Base-by-base conservation (phyloP, 2,888 invertebrate genomes). In the Bombylius discolor region DNA sequence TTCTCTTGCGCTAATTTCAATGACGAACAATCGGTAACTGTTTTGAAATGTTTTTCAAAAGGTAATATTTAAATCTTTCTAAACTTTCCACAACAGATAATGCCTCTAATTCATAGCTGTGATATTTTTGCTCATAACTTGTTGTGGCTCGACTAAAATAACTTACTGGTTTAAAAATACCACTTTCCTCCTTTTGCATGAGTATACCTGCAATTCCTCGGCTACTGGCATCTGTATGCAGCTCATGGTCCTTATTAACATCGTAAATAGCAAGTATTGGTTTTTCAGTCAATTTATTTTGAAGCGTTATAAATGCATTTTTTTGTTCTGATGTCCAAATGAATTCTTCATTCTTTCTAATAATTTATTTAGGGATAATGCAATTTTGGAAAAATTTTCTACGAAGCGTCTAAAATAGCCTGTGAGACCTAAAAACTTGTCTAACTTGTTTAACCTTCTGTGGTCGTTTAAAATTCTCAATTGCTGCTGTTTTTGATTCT, bases 331-430 rank as follows among this genome's bases (percentile, higher is more conserved):
- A 12, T 45, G 32, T 44, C 54, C 54, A 54, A 5, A 31, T 42
- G 1, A 54, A 54, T 5, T 8, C 33, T 39, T 5, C 12, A n/a
- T 14, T 23, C 5, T 44, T 44, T 33, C 45, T 6, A 44, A 11
- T 11, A 54, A 11, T 12, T n/a, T 49, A 23, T 48, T 49, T 4
- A 54, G 13, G 0, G 54, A 49, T 14, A 49, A 36, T 1, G 61
- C 63, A 2, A 62, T 11, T 33, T 47, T 34, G 0, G 65, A 62
- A 54, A 62, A 66, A 14, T 56, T 53, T n/a, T 52, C 14, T 4
- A 66, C 56, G 48, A 65, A 67, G 58, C 63, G 61, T 12, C 65
- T 45, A 52, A 66, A 67, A 58, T 63, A 67, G 7, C 64, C 58
- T 0, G 61, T 61, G 3, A 68, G 57, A 0, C 67, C 67, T 8